These are phyloP conservation scores for Clusia tigrina DNA, from an alignment of 2,888 invertebrate genomes.

Conservation along the genomic window DNA sequence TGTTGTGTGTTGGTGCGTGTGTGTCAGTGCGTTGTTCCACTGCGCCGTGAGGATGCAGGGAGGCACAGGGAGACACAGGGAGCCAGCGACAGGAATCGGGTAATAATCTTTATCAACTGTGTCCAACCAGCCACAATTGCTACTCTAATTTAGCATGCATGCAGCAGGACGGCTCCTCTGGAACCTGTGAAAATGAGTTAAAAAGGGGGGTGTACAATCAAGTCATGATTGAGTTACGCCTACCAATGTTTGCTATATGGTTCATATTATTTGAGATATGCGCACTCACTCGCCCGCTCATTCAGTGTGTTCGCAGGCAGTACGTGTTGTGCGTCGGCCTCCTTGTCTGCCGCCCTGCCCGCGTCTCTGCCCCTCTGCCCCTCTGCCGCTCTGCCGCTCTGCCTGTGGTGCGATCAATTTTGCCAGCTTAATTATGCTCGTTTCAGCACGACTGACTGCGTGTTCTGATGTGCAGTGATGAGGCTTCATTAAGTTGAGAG, in stretches of 20 bases:
- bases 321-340: not conserved
- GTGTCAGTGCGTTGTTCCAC: not conserved
- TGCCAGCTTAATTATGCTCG: slow-evolving; percentile 21
- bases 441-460: slow-evolving; percentile 20
- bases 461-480: slow-evolving; percentile 17
- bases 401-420: slow-evolving; percentile 2
- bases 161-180: not conserved
- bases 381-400: slow-evolving; percentile 9
- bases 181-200: slow-evolving; percentile 5
- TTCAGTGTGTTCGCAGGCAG: slow-evolving; percentile 6
- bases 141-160: slow-evolving; percentile 8
- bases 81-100: not conserved
- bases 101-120: not conserved
- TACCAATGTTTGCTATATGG: slow-evolving; percentile 40
- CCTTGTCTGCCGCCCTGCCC: not conserved
- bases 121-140: slow-evolving; percentile 7
- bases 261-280: slow-evolving; percentile 27
- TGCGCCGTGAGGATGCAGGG: too few relatives aligned
- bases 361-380: not conserved
- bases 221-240: slow-evolving; percentile 62
- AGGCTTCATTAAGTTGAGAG: slow-evolving; percentile 48
- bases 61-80: too few relatives aligned
- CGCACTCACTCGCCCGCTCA: slow-evolving; percentile 38
- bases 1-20: not conserved
- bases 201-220: slow-evolving; percentile 54